phyloP scores from a whole-genome alignment of 1,140 invertebrate species.

The Pseudobourletiella spinata region DNA sequence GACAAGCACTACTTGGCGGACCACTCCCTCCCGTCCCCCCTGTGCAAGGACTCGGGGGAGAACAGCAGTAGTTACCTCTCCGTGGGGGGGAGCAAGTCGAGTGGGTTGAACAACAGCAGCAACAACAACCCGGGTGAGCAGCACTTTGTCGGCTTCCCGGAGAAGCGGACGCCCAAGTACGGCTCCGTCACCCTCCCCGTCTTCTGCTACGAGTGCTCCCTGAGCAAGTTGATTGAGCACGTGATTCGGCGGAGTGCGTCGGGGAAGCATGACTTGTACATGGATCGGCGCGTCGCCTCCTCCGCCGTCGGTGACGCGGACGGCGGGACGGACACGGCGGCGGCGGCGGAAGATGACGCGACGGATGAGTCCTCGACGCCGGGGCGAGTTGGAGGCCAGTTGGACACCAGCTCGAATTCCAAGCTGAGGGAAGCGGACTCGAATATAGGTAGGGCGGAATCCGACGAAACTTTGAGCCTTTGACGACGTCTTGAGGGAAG shows the following conservation, averaged over 20 bases:
- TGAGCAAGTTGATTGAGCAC: conserved; percentile 47
- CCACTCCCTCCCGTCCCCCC: neutral
- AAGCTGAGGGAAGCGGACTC: neutral
- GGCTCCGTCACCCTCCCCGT: conserved; percentile 49
- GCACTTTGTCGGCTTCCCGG: neutral
- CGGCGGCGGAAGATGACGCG: neutral
- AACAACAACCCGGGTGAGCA: no score
- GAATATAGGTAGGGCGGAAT: no score
- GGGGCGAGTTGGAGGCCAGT: no score
- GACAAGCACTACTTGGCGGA: neutral
- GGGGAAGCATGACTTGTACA: conserved; percentile 37
- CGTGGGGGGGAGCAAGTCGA: neutral
- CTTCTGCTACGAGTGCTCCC: conserved; percentile 60
- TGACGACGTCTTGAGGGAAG: no score
- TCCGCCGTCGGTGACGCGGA: neutral
- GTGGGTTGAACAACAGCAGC: neutral
- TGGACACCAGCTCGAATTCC: neutral
- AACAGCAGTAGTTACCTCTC: neutral
- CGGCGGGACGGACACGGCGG: neutral
- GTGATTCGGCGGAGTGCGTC: conserved; percentile 26
- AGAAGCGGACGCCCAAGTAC: conserved; percentile 31
- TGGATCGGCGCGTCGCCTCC: conserved; percentile 30
- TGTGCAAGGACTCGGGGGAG: neutral
- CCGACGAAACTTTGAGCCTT: no score
- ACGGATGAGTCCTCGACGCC: no score